Evolutionary conservation across 2,888 invertebrate species (phyloP).

Genomic region (Odontomyia ornata): DNA sequence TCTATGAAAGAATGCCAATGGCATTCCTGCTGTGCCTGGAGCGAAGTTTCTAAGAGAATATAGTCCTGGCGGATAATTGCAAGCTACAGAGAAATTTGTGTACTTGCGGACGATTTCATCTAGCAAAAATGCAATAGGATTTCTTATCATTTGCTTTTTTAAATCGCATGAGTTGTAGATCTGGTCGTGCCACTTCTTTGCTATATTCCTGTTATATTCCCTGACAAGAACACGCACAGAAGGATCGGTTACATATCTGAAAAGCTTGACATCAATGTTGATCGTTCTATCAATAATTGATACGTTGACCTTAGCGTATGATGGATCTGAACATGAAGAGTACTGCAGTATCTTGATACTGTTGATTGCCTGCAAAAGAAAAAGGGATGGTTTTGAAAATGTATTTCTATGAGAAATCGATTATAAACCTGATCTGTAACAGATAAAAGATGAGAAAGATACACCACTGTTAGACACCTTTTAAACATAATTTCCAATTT

Average conservation of each 20-base stretch:
- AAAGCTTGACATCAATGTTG: neutral
- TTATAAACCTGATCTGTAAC: no score
- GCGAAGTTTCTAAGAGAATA: neutral
- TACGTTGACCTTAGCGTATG: neutral
- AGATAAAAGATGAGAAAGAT: no score
- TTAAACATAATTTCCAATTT: no score
- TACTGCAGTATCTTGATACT: neutral
- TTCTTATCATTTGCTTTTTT: neutral
- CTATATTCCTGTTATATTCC: neutral
- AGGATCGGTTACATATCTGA: neutral
- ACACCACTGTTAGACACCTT: no score
- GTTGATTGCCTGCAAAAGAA: neutral
- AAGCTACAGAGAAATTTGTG: slow-evolving; percentile 8
- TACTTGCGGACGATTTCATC: neutral
- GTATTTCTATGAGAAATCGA: no score
- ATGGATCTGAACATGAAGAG: neutral
- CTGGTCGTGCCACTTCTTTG: neutral
- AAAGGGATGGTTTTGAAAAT: no score
- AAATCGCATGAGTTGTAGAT: neutral
- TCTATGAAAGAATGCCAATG: neutral
- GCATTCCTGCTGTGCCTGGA: neutral
- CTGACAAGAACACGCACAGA: neutral
- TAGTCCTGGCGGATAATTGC: neutral
- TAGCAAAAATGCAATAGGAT: neutral
- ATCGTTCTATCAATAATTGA: neutral